Percentiles rank a stretch among this genome's conserved stretches.
Conservation (phyloP, 1,140 invertebrate species). For the Drosophila seguyi region DNA sequence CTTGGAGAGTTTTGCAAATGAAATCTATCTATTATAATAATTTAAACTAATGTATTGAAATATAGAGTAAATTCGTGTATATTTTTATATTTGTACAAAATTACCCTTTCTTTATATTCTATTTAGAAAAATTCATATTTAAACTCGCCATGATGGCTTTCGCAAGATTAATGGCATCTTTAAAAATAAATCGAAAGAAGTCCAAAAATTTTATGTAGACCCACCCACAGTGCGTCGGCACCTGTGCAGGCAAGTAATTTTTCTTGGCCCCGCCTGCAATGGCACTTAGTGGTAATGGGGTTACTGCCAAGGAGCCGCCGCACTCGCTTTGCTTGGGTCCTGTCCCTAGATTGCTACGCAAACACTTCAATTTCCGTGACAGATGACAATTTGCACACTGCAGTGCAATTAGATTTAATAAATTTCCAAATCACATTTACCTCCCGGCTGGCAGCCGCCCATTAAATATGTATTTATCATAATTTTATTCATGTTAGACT, state of each 20-base stretch:
- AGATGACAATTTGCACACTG: constrained; percentile 57
- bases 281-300: constrained; percentile 67
- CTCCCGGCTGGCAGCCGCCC: background rate
- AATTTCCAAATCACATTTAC: constrained; percentile 37
- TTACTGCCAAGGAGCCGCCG: constrained; percentile 55
- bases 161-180: no score
- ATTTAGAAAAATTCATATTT: no score
- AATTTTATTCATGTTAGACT: constrained; percentile 58
- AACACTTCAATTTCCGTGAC: constrained; percentile 61
- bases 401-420: constrained; percentile 68
- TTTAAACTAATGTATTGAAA: background rate
- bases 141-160: no score
- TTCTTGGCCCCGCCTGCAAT: constrained; percentile 43
- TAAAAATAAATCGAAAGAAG: constrained; percentile 1
- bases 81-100: no score
- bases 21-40: background rate
- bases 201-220: background rate
- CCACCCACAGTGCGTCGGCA: constrained; percentile 25
- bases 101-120: no score
- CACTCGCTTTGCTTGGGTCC: constrained; percentile 24
- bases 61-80: no score
- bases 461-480: constrained; percentile 71
- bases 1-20: background rate
- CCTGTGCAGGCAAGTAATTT: constrained; percentile 40
- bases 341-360: constrained; percentile 53